phyloP scores from a whole-genome alignment of 1,140 invertebrate species.

The Drosophila watanabei region DNA sequence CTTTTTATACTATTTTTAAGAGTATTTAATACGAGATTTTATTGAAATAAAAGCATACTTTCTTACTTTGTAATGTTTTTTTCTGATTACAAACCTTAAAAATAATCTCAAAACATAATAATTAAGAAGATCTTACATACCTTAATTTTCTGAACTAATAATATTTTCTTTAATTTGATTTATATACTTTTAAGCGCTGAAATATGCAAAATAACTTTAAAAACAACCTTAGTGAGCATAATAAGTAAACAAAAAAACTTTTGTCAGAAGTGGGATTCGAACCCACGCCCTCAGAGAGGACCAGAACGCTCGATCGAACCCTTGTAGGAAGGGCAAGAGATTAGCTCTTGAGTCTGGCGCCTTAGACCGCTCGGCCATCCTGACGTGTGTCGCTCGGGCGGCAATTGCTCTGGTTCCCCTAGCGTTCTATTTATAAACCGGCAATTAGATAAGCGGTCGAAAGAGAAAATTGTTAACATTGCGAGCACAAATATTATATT shows the following conservation, averaged over 20 bases:
- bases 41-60: background rate
- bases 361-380: conserved; percentile 90
- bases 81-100: background rate
- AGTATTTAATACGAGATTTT: background rate
- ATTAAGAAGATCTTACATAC: too few relatives aligned
- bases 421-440: conserved; percentile 43
- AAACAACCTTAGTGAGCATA: background rate
- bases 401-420: background rate
- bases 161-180: background rate
- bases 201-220: background rate
- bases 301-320: conserved; percentile 88
- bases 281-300: conserved; percentile 94
- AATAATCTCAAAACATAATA: too few relatives aligned
- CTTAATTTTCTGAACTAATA: background rate
- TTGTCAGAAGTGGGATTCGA: conserved; percentile 95
- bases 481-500: conserved; percentile 12
- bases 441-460: conserved; percentile 29
- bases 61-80: too few relatives aligned
- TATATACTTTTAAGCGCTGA: background rate
- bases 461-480: conserved; percentile 16
- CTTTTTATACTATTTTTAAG: background rate
- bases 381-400: conserved; percentile 84
- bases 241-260: conserved; percentile 82
- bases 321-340: conserved; percentile 58
- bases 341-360: conserved; percentile 89